phyloP scores from a whole-genome alignment of 1,140 invertebrate species.

The Macrotrachela quadricornifera region DNA sequence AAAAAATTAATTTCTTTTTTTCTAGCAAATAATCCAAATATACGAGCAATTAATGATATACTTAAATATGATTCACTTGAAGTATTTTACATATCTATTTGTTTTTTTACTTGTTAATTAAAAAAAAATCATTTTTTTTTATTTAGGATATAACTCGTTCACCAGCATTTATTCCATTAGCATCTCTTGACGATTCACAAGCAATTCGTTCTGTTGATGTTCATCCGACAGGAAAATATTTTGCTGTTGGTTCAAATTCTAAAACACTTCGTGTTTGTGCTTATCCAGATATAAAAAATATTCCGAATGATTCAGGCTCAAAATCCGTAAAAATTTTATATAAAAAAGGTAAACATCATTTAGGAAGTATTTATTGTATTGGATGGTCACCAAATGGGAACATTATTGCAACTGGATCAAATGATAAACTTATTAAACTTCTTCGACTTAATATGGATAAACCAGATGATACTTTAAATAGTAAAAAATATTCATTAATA shows the following conservation, averaged over 20 bases:
- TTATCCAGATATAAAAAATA: slow-evolving; percentile 40
- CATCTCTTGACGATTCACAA: slow-evolving; percentile 70
- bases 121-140: too few relatives aligned
- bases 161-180: not conserved
- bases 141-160: not conserved
- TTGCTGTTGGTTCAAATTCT: slow-evolving; percentile 91
- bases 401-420: slow-evolving; percentile 85
- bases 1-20: too few relatives aligned
- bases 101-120: too few relatives aligned
- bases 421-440: slow-evolving; percentile 91
- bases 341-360: slow-evolving; percentile 84
- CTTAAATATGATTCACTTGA: slow-evolving; percentile 1
- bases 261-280: slow-evolving; percentile 80
- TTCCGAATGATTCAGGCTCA: slow-evolving; percentile 9
- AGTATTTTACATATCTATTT: not conserved
- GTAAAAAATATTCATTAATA: too few relatives aligned
- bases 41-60: not conserved
- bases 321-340: slow-evolving; percentile 68
- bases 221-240: slow-evolving; percentile 75
- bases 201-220: slow-evolving; percentile 90
- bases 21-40: too few relatives aligned
- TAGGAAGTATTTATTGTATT: slow-evolving; percentile 90
- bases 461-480: not conserved
- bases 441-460: slow-evolving; percentile 72
- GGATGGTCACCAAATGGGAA: slow-evolving; percentile 85